Conservation (phyloP, 2,888 invertebrate genomes). For the Drosophila histrio region DNA sequence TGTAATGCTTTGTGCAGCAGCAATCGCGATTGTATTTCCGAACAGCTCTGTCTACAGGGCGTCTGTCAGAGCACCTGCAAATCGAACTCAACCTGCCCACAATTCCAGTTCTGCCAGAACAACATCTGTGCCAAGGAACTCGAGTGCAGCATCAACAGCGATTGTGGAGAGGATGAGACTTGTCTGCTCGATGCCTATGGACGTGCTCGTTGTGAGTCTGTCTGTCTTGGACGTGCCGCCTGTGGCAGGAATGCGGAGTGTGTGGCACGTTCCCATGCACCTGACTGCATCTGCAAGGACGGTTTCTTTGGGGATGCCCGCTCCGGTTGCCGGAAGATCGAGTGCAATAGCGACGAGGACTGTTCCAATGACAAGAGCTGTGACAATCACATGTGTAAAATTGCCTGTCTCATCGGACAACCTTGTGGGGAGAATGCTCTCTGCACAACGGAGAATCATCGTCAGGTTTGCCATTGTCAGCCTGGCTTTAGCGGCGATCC, state of each 20-base stretch:
- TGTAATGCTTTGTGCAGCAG: constrained; percentile 91
- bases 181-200: constrained; percentile 89
- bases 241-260: constrained; percentile 95
- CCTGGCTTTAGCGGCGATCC: constrained; percentile 94
- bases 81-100: constrained; percentile 91
- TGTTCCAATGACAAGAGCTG: constrained; percentile 94
- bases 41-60: constrained; percentile 93
- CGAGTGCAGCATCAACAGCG: constrained; percentile 89
- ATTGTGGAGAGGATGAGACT: constrained; percentile 90
- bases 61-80: constrained; percentile 94
- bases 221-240: constrained; percentile 89
- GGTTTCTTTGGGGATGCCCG: constrained; percentile 93
- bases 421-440: constrained; percentile 93
- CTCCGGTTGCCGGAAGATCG: constrained; percentile 91
- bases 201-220: constrained; percentile 90
- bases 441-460: constrained; percentile 93
- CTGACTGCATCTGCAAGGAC: constrained; percentile 90
- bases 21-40: constrained; percentile 92
- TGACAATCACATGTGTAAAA: constrained; percentile 92
- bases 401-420: constrained; percentile 92
- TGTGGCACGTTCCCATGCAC: constrained; percentile 88
- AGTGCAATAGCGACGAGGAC: constrained; percentile 89
- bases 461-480: constrained; percentile 92
- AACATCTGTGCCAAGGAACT: constrained; percentile 93
- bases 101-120: constrained; percentile 92